Base-by-base conservation (phyloP, 2,888 invertebrate species). In the Mimumesa dahlbomi region DNA sequence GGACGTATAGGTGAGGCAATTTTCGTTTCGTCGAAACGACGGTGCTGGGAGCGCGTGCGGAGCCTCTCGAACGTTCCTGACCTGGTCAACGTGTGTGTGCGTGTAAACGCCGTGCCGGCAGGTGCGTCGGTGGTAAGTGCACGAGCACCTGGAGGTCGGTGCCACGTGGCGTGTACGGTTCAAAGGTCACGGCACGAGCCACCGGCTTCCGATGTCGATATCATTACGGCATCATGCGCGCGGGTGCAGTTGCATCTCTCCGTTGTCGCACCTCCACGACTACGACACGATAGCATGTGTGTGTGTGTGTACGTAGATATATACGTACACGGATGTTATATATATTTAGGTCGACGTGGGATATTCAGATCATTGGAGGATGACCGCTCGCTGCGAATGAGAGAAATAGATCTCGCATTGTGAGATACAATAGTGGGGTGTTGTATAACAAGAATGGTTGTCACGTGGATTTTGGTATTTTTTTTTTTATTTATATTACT, bases 131-230 rank as follows among this genome's bases (percentile, higher is more conserved):
- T 45, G 25, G 19, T 46, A 52, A 66, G 63, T 77, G 54, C 61
- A n/a, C 34, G 31, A 42, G 64, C 71, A 77, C 74, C 68, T 72
- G 67, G 49, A 48, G 49, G 54, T 54, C 58, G 50, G 29, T 50
- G 58, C 61, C 77, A 72, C 77, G 67, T 74, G 77, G 13, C 72
- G 38, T 40, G n/a, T n/a, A n/a, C 14, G 67, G 59, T 72, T 68
- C 67, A 77, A 67, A 77, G 77, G 72, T 77, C 77, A 63, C 34
- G 62, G 56, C 58, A 77, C 72, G 61, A 58, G 64, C 59, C 71
- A 40, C 48, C n/a, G 42, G 14, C 45, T n/a, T 59, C 52, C n/a
- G 22, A 40, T 48, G 50, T 63, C 61, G 73, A 71, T 58, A 46
- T 62, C 62, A 59, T 67, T 61, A 43, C 42, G 56, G 59, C 59